Evolutionary conservation across 2,888 invertebrate species (phyloP).

Genomic region (Parnassius smintheus): DNA sequence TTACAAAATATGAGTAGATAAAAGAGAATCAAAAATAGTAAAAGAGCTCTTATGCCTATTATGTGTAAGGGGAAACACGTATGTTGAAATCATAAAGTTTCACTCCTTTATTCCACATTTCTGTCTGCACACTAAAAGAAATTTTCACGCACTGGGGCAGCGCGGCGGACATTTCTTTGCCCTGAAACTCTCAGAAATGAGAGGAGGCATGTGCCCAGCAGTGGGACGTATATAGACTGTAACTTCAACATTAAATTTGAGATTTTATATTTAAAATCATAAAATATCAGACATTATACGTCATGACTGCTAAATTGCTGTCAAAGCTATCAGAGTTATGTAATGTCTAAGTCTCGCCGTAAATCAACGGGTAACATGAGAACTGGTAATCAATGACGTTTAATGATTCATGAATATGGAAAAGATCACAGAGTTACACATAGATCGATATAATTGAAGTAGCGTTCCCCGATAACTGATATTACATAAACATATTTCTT

Average conservation of each 20-base stretch:
- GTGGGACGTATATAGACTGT: no score
- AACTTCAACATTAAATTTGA: no score
- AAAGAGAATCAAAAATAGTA: no score
- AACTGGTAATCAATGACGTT: constrained; percentile 24
- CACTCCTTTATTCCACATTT: constrained; percentile 28
- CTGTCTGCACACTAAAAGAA: constrained; percentile 31
- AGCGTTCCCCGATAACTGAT: constrained; percentile 7
- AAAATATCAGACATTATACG: constrained; percentile 4
- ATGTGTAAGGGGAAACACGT: background rate
- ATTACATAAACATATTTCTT: constrained; percentile 22
- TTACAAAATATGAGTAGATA: no score
- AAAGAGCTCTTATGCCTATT: no score
- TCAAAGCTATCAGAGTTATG: constrained; percentile 10
- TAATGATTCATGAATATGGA: constrained; percentile 27
- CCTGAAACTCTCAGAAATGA: no score
- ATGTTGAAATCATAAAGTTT: constrained; percentile 14
- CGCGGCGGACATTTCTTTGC: no score
- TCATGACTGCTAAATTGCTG: constrained; percentile 6
- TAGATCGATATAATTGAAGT: constrained; percentile 20
- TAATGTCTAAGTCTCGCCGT: constrained; percentile 10
- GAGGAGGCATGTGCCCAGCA: no score
- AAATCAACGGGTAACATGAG: constrained; percentile 15
- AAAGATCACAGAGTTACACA: constrained; percentile 22
- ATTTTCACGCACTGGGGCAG: no score
- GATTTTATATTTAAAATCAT: background rate